A percentile compares a stretch with the other conserved stretches of the same genome.
Evolutionary conservation across 2,797 vertebrate species (phyloP).

Genomic region (Leucoraja ocellata): DNA sequence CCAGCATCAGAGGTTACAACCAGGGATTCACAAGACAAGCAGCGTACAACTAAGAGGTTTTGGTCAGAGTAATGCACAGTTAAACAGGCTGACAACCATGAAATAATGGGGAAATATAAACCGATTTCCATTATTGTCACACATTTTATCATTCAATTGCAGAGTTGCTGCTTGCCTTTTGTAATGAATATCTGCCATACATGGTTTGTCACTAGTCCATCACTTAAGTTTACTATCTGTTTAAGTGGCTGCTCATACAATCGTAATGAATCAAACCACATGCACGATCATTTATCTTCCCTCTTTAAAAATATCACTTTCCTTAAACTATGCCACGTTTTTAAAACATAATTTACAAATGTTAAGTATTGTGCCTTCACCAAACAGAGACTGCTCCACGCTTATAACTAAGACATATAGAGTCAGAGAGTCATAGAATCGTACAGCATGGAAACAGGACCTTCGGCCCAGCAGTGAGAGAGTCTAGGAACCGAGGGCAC

Average conservation of each 20-base stretch:
- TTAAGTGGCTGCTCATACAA: neutral
- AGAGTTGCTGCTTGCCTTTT: slow-evolving; percentile 55
- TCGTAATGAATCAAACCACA: neutral
- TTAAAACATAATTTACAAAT: neutral
- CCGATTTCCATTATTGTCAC: slow-evolving; percentile 51
- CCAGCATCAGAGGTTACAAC: slow-evolving; percentile 44
- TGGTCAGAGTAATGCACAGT: slow-evolving; percentile 47
- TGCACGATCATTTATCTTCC: slow-evolving; percentile 4
- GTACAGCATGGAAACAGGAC: no score
- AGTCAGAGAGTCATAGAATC: no score
- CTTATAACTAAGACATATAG: neutral
- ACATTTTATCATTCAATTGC: slow-evolving; percentile 49
- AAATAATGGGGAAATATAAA: slow-evolving; percentile 50
- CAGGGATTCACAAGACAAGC: slow-evolving; percentile 38
- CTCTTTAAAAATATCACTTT: slow-evolving; percentile 2
- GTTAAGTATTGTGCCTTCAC: neutral
- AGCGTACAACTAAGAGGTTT: slow-evolving; percentile 44
- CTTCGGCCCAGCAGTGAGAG: no score
- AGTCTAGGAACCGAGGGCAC: no score
- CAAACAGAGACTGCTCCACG: neutral
- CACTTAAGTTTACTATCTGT: slow-evolving; percentile 3
- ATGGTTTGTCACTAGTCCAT: slow-evolving; percentile 51
- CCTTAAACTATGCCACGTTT: neutral
- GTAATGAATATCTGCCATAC: slow-evolving; percentile 54
- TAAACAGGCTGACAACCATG: slow-evolving; percentile 52